Evolutionary conservation across 2,797 vertebrate species (phyloP).

Genomic region (Pagetopsis macropterus): DNA sequence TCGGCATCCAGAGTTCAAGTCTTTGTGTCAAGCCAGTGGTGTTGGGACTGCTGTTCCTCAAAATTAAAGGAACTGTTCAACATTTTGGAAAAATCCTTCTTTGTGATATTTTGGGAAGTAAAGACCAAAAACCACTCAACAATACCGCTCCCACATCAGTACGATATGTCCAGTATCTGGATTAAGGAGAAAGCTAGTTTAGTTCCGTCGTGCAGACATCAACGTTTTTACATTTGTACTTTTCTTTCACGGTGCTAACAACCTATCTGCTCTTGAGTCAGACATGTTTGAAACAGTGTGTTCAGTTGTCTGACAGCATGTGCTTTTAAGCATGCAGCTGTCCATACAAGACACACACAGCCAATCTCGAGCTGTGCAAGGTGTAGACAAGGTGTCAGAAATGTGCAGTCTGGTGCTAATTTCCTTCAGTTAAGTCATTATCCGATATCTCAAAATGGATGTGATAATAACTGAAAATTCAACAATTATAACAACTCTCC

Average conservation of each 20-base stretch:
- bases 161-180: not conserved
- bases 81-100: not conserved
- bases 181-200: not conserved
- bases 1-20: constrained; percentile 6
- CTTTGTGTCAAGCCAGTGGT: constrained; percentile 5
- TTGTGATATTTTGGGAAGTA: not conserved
- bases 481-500: not conserved
- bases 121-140: not conserved
- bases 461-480: constrained; percentile 6
- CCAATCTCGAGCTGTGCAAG: constrained; percentile 11
- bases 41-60: constrained; percentile 6
- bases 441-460: constrained; percentile 8
- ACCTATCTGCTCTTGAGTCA: not conserved
- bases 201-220: too few relatives aligned
- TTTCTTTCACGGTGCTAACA: not conserved
- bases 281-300: constrained; percentile 10
- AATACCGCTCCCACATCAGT: not conserved
- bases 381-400: constrained; percentile 1
- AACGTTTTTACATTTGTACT: not conserved
- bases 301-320: not conserved
- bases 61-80: not conserved
- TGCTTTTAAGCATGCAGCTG: constrained; percentile 3
- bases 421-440: not conserved
- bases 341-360: not conserved
- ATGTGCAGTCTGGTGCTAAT: not conserved